Percentiles rank a stretch among this genome's conserved stretches.
Conservation (phyloP, 2,888 invertebrate genomes). For the Oscheius onirici region DNA sequence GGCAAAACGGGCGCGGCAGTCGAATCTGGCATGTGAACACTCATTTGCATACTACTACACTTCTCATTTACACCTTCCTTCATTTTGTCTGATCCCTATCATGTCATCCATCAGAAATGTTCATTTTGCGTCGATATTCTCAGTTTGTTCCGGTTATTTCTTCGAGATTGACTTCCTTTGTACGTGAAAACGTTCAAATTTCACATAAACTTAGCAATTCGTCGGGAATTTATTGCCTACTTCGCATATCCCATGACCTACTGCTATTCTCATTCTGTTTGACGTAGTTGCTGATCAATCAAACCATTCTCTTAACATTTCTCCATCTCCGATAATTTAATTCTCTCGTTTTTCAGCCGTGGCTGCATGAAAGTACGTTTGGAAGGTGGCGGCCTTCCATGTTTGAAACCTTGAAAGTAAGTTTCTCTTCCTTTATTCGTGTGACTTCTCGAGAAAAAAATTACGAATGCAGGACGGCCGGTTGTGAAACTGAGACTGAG, state of each 20-base stretch:
- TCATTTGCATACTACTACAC: conserved; percentile 34
- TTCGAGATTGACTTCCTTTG: not conserved
- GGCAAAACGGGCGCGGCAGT: conserved; percentile 33
- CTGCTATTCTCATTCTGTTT: not conserved
- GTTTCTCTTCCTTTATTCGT: conserved; percentile 16
- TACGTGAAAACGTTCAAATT: not conserved
- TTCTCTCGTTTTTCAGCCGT: conserved; percentile 6
- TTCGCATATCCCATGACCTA: not conserved
- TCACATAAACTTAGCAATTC: not conserved
- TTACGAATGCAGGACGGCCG: conserved; percentile 14
- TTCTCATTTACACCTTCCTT: conserved; percentile 22
- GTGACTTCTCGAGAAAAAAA: conserved; percentile 3
- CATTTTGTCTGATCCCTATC: not conserved
- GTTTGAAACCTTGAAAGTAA: conserved; percentile 57
- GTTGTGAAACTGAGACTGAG: conserved; percentile 20
- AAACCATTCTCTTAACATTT: not conserved
- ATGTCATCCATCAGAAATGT: not conserved
- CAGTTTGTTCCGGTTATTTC: not conserved
- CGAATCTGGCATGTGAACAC: conserved; percentile 32
- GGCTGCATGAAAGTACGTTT: conserved; percentile 23
- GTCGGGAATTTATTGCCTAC: not conserved
- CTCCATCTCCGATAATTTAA: not conserved
- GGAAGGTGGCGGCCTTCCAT: conserved; percentile 51
- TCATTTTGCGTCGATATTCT: not conserved
- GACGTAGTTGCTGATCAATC: not conserved